phyloP scores from a whole-genome alignment of 1,140 invertebrate species.

The Chionoecetes opilio region DNA sequence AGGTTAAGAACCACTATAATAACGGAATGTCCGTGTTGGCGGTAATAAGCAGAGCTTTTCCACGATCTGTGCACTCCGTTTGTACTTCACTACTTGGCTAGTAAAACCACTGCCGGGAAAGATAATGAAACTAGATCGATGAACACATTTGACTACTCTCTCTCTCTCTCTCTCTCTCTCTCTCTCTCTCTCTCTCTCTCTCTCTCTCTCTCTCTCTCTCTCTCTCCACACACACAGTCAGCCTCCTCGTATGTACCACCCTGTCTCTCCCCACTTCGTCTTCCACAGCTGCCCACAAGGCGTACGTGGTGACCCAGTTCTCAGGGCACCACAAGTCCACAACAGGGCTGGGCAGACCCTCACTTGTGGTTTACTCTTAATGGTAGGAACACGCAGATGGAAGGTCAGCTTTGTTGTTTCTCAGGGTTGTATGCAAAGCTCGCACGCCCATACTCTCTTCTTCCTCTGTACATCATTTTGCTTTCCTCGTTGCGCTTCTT shows the following conservation, averaged over 20 bases:
- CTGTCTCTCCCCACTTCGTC: not conserved
- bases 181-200: not conserved
- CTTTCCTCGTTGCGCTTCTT: not conserved
- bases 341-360: not conserved
- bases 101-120: no score
- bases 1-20: no score
- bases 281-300: not conserved
- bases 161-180: conserved; percentile 1
- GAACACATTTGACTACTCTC: not conserved
- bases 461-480: not conserved
- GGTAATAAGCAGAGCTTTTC: no score
- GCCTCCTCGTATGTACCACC: not conserved
- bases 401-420: not conserved
- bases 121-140: no score
- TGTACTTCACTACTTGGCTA: no score
- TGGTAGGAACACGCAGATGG: conserved; percentile 13
- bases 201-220: conserved; percentile 4
- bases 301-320: conserved; percentile 15
- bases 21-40: no score
- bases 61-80: no score
- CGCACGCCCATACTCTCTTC: not conserved
- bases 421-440: conserved; percentile 9
- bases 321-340: not conserved
- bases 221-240: not conserved
- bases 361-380: conserved; percentile 11